phyloP scores from a whole-genome alignment of 2,888 invertebrate species.

The Acanthosoma haemorrhoidale region DNA sequence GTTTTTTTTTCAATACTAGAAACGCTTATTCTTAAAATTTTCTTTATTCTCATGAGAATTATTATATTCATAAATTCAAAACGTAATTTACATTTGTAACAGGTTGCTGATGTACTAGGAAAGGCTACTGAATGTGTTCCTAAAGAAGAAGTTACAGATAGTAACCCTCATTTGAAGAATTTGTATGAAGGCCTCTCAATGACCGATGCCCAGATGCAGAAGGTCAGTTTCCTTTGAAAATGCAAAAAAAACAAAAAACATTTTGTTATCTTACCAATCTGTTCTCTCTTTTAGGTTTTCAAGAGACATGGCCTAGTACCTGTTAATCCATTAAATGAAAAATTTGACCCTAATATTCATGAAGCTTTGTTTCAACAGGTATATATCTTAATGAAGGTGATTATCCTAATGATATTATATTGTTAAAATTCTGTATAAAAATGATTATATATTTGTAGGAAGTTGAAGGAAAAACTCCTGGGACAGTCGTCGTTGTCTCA shows the following conservation, averaged over 20 bases:
- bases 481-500: constrained; percentile 85
- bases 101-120: constrained; percentile 76
- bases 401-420: too few relatives aligned
- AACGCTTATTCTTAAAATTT: too few relatives aligned
- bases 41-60: too few relatives aligned
- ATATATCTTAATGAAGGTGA: constrained; percentile 31
- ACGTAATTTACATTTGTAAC: too few relatives aligned
- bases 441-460: constrained; percentile 59
- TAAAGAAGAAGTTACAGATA: constrained; percentile 61
- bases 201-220: constrained; percentile 77
- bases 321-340: constrained; percentile 85
- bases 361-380: constrained; percentile 94
- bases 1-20: too few relatives aligned
- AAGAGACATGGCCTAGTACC: constrained; percentile 80
- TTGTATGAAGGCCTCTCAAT: constrained; percentile 84
- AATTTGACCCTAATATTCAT: constrained; percentile 94
- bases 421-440: too few relatives aligned
- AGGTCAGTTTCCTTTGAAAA: constrained; percentile 46
- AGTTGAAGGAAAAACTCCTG: constrained; percentile 71
- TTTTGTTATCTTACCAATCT: neutral
- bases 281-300: constrained; percentile 62
- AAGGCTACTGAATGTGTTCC: constrained; percentile 86
- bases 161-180: constrained; percentile 72
- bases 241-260: neutral
- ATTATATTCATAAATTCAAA: too few relatives aligned